Evolutionary conservation across 2,888 invertebrate species (phyloP).

Genomic region (Spicauda simplicius): DNA sequence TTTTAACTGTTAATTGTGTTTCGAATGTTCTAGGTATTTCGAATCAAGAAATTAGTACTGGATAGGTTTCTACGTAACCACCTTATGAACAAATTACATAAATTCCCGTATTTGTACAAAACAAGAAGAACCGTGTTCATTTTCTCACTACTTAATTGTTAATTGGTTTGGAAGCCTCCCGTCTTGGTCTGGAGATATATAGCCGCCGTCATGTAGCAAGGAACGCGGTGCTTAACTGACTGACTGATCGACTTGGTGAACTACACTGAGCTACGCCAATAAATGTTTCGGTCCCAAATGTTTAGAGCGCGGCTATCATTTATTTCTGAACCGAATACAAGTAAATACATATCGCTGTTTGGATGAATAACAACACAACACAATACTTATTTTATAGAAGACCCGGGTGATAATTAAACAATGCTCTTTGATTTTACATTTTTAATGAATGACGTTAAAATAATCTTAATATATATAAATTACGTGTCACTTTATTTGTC

Average conservation of each 20-base stretch:
- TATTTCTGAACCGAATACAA: background rate
- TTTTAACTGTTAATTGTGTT: too few relatives aligned
- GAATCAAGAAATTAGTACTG: too few relatives aligned
- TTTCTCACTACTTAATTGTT: slow-evolving; percentile 3
- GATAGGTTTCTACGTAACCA: background rate
- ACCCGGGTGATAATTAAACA: too few relatives aligned
- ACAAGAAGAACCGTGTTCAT: slow-evolving; percentile 1
- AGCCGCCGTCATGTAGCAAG: too few relatives aligned
- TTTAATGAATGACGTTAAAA: too few relatives aligned
- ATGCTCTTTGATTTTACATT: too few relatives aligned
- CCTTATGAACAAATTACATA: background rate
- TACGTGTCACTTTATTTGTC: too few relatives aligned
- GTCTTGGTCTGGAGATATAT: too few relatives aligned
- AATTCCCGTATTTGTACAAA: background rate
- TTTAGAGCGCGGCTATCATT: background rate
- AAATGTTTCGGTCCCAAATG: background rate
- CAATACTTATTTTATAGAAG: too few relatives aligned
- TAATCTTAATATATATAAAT: too few relatives aligned
- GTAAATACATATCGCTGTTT: background rate
- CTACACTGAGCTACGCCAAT: background rate
- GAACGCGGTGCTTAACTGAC: background rate
- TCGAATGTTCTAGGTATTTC: too few relatives aligned
- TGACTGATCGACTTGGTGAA: background rate
- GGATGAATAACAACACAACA: too few relatives aligned
- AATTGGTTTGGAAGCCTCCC: slow-evolving; percentile 3